Evolutionary conservation across 2,113 vertebrate species (phyloP).

Genomic region (Sylvicapra grimmia): DNA sequence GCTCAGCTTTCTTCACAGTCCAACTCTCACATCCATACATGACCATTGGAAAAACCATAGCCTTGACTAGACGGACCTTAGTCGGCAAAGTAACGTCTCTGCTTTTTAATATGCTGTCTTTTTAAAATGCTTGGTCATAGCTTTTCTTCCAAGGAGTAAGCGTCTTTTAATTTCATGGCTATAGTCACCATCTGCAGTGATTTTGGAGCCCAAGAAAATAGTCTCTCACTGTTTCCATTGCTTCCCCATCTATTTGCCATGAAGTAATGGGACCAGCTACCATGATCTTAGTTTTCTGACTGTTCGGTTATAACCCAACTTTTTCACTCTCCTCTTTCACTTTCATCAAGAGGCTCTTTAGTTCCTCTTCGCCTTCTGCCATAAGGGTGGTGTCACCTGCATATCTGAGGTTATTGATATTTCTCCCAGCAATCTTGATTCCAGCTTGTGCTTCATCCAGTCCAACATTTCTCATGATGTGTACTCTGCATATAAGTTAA

Average conservation of each 20-base stretch:
- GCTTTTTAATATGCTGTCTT: background rate
- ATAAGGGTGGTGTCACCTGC: background rate
- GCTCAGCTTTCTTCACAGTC: background rate
- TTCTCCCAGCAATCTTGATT: background rate
- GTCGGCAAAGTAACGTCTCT: background rate
- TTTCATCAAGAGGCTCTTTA: background rate
- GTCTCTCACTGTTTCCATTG: background rate
- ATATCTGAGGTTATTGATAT: background rate
- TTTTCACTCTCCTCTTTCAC: background rate
- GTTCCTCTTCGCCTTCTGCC: background rate
- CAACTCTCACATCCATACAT: background rate
- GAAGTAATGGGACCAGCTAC: background rate
- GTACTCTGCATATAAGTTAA: background rate
- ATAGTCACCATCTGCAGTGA: background rate
- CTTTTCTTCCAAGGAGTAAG: background rate
- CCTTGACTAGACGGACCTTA: background rate
- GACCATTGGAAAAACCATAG: background rate
- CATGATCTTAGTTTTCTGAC: background rate
- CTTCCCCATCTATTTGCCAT: background rate
- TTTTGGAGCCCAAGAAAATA: background rate
- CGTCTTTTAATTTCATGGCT: background rate
- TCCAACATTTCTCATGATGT: background rate
- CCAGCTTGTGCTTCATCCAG: background rate
- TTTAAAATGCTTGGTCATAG: background rate
- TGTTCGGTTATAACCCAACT: background rate